A percentile compares a stretch with the other conserved stretches of the same genome.
These are phyloP conservation scores for Brachionus rubens DNA, from an alignment of 1,140 invertebrate species.

Conservation along the genomic window DNA sequence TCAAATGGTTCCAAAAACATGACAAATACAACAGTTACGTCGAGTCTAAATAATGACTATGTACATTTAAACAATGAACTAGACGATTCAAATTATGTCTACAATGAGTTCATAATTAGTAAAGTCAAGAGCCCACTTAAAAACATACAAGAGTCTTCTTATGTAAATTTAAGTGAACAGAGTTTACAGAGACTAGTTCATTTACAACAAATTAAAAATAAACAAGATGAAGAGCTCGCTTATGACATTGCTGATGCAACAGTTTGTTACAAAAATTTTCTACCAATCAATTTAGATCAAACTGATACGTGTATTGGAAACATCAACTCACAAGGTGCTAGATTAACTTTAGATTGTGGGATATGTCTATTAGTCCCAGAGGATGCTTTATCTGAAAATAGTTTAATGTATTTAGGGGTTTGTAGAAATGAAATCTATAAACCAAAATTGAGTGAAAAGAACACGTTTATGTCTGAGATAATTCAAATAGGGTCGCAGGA, in stretches of 20 bases:
- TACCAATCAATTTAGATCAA: background rate
- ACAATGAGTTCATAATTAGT: background rate
- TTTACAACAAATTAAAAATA: slow-evolving; percentile 24
- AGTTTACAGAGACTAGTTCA: background rate
- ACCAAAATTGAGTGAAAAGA: slow-evolving; percentile 2
- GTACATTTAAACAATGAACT: background rate
- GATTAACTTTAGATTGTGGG: background rate
- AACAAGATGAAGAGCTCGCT: slow-evolving; percentile 25
- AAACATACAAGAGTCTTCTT: background rate
- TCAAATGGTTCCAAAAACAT: slow-evolving; percentile 18
- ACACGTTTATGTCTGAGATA: slow-evolving; percentile 24
- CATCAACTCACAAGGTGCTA: background rate
- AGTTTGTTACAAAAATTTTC: background rate
- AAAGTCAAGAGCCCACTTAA: background rate
- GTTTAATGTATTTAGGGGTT: background rate
- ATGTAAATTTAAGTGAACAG: background rate
- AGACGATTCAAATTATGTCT: slow-evolving; percentile 15
- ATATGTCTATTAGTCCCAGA: slow-evolving; percentile 10
- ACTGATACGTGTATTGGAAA: slow-evolving; percentile 14
- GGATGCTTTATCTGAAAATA: background rate
- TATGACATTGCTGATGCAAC: slow-evolving; percentile 26
- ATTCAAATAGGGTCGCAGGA: slow-evolving; percentile 19
- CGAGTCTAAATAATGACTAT: background rate
- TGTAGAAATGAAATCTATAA: background rate
- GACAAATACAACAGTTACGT: background rate